Percentiles rank a stretch among this genome's conserved stretches.
Conservation (phyloP, 1,140 invertebrate genomes). For the Drosophila biarmipes region DNA sequence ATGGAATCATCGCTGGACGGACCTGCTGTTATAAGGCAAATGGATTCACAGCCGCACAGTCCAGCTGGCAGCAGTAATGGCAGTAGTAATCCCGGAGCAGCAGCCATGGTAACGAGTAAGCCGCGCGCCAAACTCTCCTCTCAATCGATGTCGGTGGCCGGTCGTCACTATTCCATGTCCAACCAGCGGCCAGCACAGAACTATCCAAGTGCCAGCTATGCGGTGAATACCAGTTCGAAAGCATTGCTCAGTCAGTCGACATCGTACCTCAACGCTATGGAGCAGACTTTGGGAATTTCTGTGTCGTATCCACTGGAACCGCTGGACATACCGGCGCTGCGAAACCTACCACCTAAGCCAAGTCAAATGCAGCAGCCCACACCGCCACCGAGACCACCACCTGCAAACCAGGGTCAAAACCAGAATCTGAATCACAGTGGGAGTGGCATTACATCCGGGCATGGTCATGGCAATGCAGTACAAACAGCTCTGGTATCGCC, state of each 20-base stretch:
- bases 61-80: slow-evolving; percentile 49
- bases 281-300: slow-evolving; percentile 73
- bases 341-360: slow-evolving; percentile 70
- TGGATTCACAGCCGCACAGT: slow-evolving; percentile 60
- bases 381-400: slow-evolving; percentile 83
- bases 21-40: slow-evolving; percentile 77
- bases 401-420: slow-evolving; percentile 45
- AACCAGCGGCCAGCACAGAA: slow-evolving; percentile 52
- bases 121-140: slow-evolving; percentile 74
- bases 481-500: slow-evolving; percentile 58
- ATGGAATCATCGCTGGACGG: slow-evolving; percentile 85
- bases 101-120: slow-evolving; percentile 22
- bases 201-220: slow-evolving; percentile 53
- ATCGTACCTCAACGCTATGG: slow-evolving; percentile 78
- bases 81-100: slow-evolving; percentile 26
- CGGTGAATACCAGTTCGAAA: slow-evolving; percentile 56
- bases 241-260: slow-evolving; percentile 77
- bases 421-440: slow-evolving; percentile 25
- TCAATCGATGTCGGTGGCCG: slow-evolving; percentile 80
- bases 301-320: slow-evolving; percentile 76
- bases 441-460: slow-evolving; percentile 22
- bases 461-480: slow-evolving; percentile 27
- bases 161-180: slow-evolving; percentile 79
- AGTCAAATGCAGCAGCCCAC: slow-evolving; percentile 69
- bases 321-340: slow-evolving; percentile 65